Evolutionary conservation across 2,888 invertebrate genomes (phyloP), one percentile per base, ranked within the genome.

Genomic region (Mongoloraphidia duomilia): DNA sequence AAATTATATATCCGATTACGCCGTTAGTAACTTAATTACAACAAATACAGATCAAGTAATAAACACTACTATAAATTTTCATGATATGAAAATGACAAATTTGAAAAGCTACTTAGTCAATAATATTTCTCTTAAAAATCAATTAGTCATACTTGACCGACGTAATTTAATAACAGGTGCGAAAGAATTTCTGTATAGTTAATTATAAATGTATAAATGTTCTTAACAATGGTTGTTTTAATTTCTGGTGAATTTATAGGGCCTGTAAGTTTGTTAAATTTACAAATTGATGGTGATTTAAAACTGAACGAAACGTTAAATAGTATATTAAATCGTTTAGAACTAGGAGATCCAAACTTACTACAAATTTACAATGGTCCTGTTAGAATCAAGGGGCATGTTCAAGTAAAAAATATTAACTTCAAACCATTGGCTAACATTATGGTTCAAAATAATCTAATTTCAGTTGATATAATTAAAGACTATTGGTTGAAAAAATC

Each of bases 401-500:
- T 67, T 40, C 51, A 59, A 46, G 11, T 67, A 34, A 56, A 55
- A 45, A 59, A 63, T 54, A 46, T 66, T 9, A 42, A 51, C 34
- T 47, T 63, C 39, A 49, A 51, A 34, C 51, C 56, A 34, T 51
- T 55, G 10, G 50, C 59, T 1, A 55, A 55, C 46, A 47, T 66
- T 3, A 38, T 55, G 45, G 49, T 66, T 10, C 53, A 56, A 46
- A 55, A 58, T 33, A 51, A 59, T 47, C 61, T 63, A 45, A 53
- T 58, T 49, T 48, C 50, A 13, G 39, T 49, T 3, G 53, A 59
- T 51, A 44, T 57, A 33, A 40, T 53, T 11, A 50, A 60, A 13
- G 52, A 57, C 41, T 67, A 61, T 53, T 67, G 66, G 66, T 59
- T 58, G n/a, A 66, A 64, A 57, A 60, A 50, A 49, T 58, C 55